These are phyloP conservation scores for Folsomia candida DNA, from an alignment of 2,888 invertebrate species.

Conservation along the genomic window DNA sequence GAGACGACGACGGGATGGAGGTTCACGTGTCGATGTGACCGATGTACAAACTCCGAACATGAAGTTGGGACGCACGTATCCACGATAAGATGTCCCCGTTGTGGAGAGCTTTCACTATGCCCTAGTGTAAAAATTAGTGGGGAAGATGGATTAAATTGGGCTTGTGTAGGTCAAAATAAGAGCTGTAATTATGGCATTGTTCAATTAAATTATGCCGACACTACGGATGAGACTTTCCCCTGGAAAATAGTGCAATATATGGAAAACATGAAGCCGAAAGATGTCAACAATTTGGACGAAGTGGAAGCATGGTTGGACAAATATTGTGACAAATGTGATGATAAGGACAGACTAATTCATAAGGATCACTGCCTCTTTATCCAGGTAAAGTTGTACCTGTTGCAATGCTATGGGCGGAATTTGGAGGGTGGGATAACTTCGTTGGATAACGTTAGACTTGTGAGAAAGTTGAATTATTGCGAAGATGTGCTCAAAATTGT, in stretches of 20 bases:
- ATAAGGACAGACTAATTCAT: constrained; percentile 30
- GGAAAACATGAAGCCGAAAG: constrained; percentile 14
- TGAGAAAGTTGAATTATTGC: constrained; percentile 34
- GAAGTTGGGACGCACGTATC: constrained; percentile 35
- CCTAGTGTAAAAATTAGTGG: not conserved
- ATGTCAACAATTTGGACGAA: constrained; percentile 11
- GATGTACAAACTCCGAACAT: constrained; percentile 35
- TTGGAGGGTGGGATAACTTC: not conserved
- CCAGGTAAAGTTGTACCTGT: constrained; percentile 41
- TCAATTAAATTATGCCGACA: not conserved
- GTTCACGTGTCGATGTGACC: constrained; percentile 36
- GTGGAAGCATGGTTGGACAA: constrained; percentile 38
- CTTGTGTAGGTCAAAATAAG: not conserved
- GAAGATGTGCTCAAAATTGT: constrained; percentile 25
- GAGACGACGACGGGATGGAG: constrained; percentile 38
- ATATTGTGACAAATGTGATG: too few species aligned
- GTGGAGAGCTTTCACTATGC: constrained; percentile 1
- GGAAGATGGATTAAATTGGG: not conserved
- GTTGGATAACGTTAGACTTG: constrained; percentile 18
- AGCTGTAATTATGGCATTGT: not conserved
- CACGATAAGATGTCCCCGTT: constrained; percentile 26
- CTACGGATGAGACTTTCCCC: not conserved
- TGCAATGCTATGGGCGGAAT: constrained; percentile 39
- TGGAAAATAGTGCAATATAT: constrained; percentile 5
- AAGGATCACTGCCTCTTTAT: constrained; percentile 38